phyloP scores from a whole-genome alignment of 2,888 invertebrate species.

The Serrognathus titanus region DNA sequence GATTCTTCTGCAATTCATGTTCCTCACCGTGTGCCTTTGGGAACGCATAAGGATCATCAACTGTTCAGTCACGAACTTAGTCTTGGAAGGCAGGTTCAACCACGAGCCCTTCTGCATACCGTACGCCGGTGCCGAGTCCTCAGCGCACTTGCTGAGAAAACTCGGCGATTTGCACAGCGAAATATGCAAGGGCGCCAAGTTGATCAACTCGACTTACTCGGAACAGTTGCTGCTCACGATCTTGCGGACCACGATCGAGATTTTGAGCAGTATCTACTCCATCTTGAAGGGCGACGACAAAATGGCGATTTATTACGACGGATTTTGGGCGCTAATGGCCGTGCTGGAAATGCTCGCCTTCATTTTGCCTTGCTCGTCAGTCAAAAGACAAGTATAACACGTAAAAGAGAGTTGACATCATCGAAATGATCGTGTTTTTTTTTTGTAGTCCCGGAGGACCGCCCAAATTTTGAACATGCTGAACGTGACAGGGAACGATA shows the following conservation, averaged over 20 bases:
- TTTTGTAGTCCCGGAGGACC: slow-evolving; percentile 17
- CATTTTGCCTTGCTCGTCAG: slow-evolving; percentile 16
- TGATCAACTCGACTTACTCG: slow-evolving; percentile 13
- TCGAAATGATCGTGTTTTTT: not conserved
- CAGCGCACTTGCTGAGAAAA: not conserved
- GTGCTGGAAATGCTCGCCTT: slow-evolving; percentile 17
- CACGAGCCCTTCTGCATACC: not conserved
- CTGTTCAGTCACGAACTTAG: slow-evolving; percentile 10
- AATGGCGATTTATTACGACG: slow-evolving; percentile 11
- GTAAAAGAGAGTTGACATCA: not conserved
- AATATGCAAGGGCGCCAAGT: slow-evolving; percentile 8
- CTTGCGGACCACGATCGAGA: slow-evolving; percentile 13
- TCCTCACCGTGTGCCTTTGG: slow-evolving; percentile 15
- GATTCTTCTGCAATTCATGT: slow-evolving; percentile 13
- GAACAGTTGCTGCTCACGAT: slow-evolving; percentile 14
- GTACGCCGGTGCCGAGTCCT: not conserved
- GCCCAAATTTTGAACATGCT: slow-evolving; percentile 20
- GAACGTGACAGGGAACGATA: not conserved
- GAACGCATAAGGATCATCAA: slow-evolving; percentile 16
- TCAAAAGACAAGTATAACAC: slow-evolving; percentile 10
- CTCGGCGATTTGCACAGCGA: slow-evolving; percentile 11
- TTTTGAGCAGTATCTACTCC: slow-evolving; percentile 16
- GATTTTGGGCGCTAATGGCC: slow-evolving; percentile 13
- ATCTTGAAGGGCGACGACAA: slow-evolving; percentile 8
- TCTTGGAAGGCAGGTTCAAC: not conserved